Evolutionary conservation across 2,888 invertebrate species (phyloP).

Genomic region (Drosophila fungiperda): DNA sequence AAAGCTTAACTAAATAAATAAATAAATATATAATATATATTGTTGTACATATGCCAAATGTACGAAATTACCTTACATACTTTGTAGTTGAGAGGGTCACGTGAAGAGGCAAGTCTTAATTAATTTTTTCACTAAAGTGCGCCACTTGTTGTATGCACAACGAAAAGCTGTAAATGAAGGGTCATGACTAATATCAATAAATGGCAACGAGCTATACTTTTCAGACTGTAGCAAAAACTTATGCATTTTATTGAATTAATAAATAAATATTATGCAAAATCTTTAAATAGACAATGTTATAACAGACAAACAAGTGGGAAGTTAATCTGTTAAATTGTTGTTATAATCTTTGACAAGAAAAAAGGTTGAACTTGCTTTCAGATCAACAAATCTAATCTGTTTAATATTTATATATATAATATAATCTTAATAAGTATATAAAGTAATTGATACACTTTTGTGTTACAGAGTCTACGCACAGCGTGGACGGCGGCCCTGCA

Average conservation of each 20-base stretch:
- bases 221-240: neutral
- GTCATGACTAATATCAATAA: constrained; percentile 8
- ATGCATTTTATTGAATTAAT: neutral
- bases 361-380: neutral
- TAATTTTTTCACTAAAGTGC: constrained; percentile 24
- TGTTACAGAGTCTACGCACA: constrained; percentile 90
- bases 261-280: neutral
- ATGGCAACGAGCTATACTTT: neutral
- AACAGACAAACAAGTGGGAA: neutral
- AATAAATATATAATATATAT: constrained; percentile 22
- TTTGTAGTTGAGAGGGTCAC: constrained; percentile 27
- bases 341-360: neutral
- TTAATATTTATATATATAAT: neutral
- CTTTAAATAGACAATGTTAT: no score
- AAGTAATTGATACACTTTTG: constrained; percentile 1
- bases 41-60: constrained; percentile 15
- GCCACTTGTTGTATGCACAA: constrained; percentile 31
- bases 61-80: constrained; percentile 26
- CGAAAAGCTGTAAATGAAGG: neutral
- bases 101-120: constrained; percentile 10
- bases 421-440: constrained; percentile 17
- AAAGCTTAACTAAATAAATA: constrained; percentile 38
- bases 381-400: neutral
- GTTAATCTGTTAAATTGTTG: neutral
- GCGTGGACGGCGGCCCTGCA: constrained; percentile 91